Conservation (phyloP, 2,797 vertebrate genomes). For the Arctocebus calabarensis region DNA sequence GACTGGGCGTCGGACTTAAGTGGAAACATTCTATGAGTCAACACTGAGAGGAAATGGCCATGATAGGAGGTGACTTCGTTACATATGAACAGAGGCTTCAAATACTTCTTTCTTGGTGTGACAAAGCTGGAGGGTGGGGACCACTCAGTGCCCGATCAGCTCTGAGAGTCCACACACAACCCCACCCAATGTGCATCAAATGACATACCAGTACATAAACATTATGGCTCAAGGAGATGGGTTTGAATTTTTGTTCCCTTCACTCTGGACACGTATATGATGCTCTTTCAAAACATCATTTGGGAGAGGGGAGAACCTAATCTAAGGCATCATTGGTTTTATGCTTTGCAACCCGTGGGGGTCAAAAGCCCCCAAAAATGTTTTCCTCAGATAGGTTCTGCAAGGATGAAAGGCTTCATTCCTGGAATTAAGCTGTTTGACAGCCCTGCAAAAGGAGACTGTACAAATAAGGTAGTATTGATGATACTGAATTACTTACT, state of each 20-base stretch:
- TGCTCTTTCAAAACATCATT: neutral
- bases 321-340: neutral
- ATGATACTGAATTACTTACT: neutral
- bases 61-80: neutral
- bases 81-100: neutral
- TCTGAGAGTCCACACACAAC: neutral
- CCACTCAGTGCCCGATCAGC: too few relatives aligned
- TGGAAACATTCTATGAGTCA: neutral
- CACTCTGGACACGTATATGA: neutral
- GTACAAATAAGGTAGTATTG: neutral
- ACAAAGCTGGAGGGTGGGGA: neutral
- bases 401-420: neutral
- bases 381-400: neutral
- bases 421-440: neutral
- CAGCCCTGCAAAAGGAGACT: neutral
- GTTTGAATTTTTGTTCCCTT: neutral
- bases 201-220: neutral
- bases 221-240: neutral
- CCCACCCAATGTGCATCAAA: neutral
- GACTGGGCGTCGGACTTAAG: neutral
- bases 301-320: too few relatives aligned
- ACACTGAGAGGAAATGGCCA: neutral
- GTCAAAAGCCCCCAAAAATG: neutral
- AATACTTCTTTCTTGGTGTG: neutral
- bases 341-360: neutral